Evolutionary conservation across 2,888 invertebrate species (phyloP), one percentile per base, ranked within the genome.

Genomic region (Drosophila mercatorum): DNA sequence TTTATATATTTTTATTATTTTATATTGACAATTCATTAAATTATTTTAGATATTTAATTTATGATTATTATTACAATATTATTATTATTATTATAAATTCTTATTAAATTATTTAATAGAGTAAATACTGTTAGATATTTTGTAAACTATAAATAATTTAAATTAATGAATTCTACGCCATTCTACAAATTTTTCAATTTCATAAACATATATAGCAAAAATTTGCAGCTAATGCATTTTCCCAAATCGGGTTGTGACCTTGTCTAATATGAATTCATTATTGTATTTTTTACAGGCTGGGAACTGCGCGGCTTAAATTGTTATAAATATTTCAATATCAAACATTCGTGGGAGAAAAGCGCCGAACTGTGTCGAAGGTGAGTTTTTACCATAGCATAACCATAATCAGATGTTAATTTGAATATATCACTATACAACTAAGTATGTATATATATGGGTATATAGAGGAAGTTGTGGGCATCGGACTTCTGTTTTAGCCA

Each of bases 301-400:
- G 97, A 97, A 93, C 94, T 97, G 89, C 95, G 95, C 94, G 97
- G 97, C 91, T 95, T 97, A 91, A 95, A 97, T 93, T 98, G 98
- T 94, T 98, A 98, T 94, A 98, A 97, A 95, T 98, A 97, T 94
- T 98, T 98, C 94, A 97, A 97, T 94, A 98, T 98, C 92, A 96
- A 96, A 93, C 98, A 98, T 94, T 98, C 98, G 80, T 98, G 98
- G 98, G 97, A 97, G 94, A 97, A 97, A 94, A 97, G 98, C 83
- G 97, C 97, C 79, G 97, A 98, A 94, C 94, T 98, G 93, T 98
- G 98, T 94, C 96, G 97, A 94, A 97, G 97, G 98, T 98, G 94
- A 95, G 94, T 93, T n/a, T n/a, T n/a, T n/a, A 69, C 68, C 72
- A 77, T 66, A 66, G 59, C 81, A 75, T 71, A 68, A 64, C 80